These are phyloP conservation scores for Caenorhabditis elegans DNA, from an alignment of 1,140 invertebrate genomes.

Conservation along the genomic window WBcel235 BX284602.5:4206501-4207000, in stretches of 20 bases:
- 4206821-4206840: constrained; percentile 55
- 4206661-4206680: constrained; percentile 9
- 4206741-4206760: constrained; percentile 9
- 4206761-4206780: constrained; percentile 45
- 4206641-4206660: constrained; percentile 36
- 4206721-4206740: constrained; percentile 24
- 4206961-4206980: constrained; percentile 65
- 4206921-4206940: constrained; percentile 70
- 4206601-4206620: too few relatives aligned
- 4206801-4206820: constrained; percentile 63
- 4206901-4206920: constrained; percentile 72
- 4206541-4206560: too few relatives aligned
- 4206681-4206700: constrained; percentile 26
- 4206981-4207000: constrained; percentile 66
- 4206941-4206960: constrained; percentile 67
- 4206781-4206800: constrained; percentile 57
- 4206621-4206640: neutral
- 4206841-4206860: constrained; percentile 63
- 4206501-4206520: too few relatives aligned
- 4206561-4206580: too few relatives aligned
- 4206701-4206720: neutral
- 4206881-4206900: constrained; percentile 68
- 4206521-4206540: too few relatives aligned
- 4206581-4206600: too few relatives aligned
- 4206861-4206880: constrained; percentile 61